Percentiles rank a stretch among this genome's conserved stretches.
phyloP scores from a whole-genome alignment of 2,888 invertebrate genomes.

The Andrena flavipes region DNA sequence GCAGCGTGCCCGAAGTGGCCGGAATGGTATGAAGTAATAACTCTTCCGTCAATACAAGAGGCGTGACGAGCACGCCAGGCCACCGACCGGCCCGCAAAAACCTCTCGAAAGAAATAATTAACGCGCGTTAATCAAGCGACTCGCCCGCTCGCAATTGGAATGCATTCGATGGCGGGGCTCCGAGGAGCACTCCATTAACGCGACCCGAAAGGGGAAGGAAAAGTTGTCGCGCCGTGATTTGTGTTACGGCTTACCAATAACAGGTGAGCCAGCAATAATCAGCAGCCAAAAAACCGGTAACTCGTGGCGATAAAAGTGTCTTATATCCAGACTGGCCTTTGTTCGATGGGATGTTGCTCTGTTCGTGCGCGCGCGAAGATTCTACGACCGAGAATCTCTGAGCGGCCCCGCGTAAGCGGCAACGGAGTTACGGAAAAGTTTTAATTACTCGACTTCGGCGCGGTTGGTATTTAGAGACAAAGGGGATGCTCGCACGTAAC shows the following conservation, averaged over 20 bases:
- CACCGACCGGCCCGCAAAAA: constrained; percentile 68
- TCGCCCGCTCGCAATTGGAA: constrained; percentile 38
- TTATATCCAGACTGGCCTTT: background rate
- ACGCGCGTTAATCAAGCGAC: constrained; percentile 74
- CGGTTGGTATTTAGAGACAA: background rate
- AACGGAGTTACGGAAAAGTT: background rate
- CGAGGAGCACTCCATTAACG: constrained; percentile 41
- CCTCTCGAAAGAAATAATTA: constrained; percentile 73
- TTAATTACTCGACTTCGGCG: constrained; percentile 1
- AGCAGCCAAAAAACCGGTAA: background rate
- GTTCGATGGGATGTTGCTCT: too few relatives aligned
- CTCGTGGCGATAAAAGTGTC: background rate
- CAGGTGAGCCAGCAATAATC: background rate
- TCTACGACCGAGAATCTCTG: too few relatives aligned
- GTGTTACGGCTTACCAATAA: background rate
- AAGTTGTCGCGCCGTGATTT: constrained; percentile 20
- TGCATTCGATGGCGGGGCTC: background rate
- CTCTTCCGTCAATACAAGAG: constrained; percentile 68
- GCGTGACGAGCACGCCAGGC: constrained; percentile 68
- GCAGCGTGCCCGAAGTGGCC: constrained; percentile 50
- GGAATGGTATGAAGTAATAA: constrained; percentile 66
- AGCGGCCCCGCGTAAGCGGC: too few relatives aligned
- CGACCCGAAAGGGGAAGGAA: constrained; percentile 23
- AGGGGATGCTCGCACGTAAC: constrained; percentile 29
- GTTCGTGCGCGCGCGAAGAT: too few relatives aligned